These are phyloP conservation scores for Tenrec ecaudatus DNA, from an alignment of 2,113 vertebrate genomes.

Conservation along the genomic window DNA sequence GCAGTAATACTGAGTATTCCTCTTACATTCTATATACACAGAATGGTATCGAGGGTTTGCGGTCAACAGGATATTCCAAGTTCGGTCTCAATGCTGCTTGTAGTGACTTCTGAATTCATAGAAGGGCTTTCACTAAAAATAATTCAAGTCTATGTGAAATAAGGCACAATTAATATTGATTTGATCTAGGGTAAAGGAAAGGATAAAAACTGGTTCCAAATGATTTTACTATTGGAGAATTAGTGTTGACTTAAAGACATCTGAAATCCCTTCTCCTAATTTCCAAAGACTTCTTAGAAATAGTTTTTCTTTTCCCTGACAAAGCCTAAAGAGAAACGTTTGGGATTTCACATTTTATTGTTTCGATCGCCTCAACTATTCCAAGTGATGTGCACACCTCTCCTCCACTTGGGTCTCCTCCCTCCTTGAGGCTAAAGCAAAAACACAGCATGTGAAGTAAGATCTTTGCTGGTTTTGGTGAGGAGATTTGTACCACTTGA, in stretches of 20 bases:
- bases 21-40: constrained; percentile 94
- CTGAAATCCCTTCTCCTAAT: constrained; percentile 78
- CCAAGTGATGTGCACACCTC: constrained; percentile 73
- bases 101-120: constrained; percentile 86
- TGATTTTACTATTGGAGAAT: constrained; percentile 87
- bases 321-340: constrained; percentile 81
- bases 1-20: constrained; percentile 97
- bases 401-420: background rate
- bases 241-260: constrained; percentile 77
- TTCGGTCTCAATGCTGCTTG: constrained; percentile 88
- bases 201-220: constrained; percentile 87
- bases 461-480: constrained; percentile 74
- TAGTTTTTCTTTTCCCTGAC: constrained; percentile 75
- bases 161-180: constrained; percentile 98
- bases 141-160: constrained; percentile 94
- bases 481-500: constrained; percentile 72
- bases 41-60: constrained; percentile 89
- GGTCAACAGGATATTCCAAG: constrained; percentile 88
- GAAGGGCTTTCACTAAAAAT: constrained; percentile 88
- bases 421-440: constrained; percentile 80
- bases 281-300: constrained; percentile 80
- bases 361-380: constrained; percentile 89
- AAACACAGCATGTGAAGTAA: constrained; percentile 78
- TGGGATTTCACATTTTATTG: constrained; percentile 88
- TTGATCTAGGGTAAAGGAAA: constrained; percentile 84